Conservation (phyloP, 2,797 vertebrate genomes). For the Sebastes baramenuke region DNA sequence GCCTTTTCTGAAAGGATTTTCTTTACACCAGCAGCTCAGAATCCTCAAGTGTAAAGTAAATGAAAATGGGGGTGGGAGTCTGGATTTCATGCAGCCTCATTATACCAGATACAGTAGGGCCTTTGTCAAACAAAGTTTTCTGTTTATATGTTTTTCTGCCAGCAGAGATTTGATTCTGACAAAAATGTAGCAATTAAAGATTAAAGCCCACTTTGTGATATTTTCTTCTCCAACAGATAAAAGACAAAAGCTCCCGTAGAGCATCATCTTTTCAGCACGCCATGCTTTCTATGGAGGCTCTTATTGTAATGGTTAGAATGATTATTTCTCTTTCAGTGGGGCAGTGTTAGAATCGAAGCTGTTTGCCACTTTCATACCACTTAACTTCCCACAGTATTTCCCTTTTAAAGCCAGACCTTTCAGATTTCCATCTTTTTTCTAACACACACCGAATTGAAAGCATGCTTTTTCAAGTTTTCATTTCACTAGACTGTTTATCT, state of each 20-base stretch:
- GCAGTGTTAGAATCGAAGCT: background rate
- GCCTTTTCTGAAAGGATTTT: slow-evolving; percentile 9
- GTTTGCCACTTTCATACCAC: background rate
- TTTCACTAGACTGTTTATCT: background rate
- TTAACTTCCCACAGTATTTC: background rate
- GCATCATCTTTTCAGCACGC: background rate
- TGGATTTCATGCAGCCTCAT: slow-evolving; percentile 37
- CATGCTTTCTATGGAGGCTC: background rate
- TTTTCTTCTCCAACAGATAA: slow-evolving; percentile 19
- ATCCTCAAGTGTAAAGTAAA: slow-evolving; percentile 16
- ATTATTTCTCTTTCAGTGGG: slow-evolving; percentile 11
- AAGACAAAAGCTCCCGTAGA: background rate
- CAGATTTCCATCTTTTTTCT: background rate
- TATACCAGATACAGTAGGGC: slow-evolving; percentile 19
- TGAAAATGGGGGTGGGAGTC: slow-evolving; percentile 18
- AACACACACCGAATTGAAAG: background rate
- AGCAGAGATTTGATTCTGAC: slow-evolving; percentile 26
- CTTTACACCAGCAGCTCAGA: slow-evolving; percentile 9
- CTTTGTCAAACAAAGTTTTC: slow-evolving; percentile 40
- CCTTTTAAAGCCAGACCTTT: background rate
- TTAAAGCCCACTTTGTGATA: slow-evolving; percentile 41
- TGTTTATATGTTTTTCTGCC: slow-evolving; percentile 5
- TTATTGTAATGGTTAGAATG: background rate
- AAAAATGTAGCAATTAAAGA: slow-evolving; percentile 54
- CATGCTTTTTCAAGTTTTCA: background rate